Conservation (phyloP, 2,113 vertebrate genomes). For the Acrocephalus kingi region DNA sequence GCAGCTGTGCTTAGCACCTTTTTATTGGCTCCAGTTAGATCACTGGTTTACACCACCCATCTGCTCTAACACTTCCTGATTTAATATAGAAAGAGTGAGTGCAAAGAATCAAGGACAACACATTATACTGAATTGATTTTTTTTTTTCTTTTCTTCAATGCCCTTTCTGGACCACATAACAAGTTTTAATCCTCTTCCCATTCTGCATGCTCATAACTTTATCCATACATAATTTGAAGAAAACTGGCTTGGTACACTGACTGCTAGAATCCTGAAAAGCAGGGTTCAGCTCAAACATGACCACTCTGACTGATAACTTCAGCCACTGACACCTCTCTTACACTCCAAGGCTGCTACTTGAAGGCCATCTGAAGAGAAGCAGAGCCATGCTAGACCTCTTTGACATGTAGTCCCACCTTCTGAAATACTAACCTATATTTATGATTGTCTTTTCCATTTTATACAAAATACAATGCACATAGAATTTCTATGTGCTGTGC, state of each 20-base stretch:
- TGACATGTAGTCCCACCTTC: background rate
- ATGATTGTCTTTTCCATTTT: background rate
- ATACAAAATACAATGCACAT: background rate
- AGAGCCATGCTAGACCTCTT: background rate
- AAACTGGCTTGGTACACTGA: background rate
- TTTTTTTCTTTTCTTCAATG: background rate
- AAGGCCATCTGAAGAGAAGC: background rate
- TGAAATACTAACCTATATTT: background rate
- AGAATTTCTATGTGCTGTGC: background rate
- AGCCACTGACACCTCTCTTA: background rate
- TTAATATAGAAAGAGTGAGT: background rate
- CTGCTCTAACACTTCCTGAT: background rate
- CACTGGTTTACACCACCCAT: background rate
- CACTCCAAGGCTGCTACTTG: fast-evolving
- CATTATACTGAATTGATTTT: background rate
- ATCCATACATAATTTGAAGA: background rate
- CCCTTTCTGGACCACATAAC: background rate
- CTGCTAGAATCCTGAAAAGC: background rate
- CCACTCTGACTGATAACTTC: background rate
- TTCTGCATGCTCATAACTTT: background rate
- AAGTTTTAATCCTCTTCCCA: background rate
- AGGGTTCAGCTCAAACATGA: background rate
- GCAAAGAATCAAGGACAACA: background rate
- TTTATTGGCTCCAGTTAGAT: background rate
- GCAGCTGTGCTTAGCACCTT: background rate